Conservation (phyloP, 2,888 invertebrate species). For the Zaprionus lineosus region DNA sequence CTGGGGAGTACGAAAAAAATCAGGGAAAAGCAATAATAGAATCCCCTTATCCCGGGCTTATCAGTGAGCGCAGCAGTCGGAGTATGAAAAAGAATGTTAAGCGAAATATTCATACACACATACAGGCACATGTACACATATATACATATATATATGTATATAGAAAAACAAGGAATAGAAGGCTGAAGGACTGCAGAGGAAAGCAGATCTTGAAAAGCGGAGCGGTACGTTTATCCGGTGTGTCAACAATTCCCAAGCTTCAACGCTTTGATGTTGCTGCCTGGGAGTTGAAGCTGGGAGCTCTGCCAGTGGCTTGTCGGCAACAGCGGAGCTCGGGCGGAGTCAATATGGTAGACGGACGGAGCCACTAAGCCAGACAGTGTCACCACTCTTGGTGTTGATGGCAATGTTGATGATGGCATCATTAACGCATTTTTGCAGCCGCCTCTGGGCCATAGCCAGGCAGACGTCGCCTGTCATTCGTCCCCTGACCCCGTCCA, state of each 20-base stretch:
- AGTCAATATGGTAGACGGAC: constrained; percentile 9
- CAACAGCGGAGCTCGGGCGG: background rate
- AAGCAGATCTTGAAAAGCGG: constrained; percentile 21
- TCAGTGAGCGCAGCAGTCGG: constrained; percentile 64
- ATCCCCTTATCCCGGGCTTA: constrained; percentile 74
- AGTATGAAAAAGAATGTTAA: constrained; percentile 48
- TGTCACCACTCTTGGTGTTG: constrained; percentile 67
- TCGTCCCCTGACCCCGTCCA: too few relatives aligned
- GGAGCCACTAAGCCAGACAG: constrained; percentile 75
- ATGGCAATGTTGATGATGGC: constrained; percentile 66
- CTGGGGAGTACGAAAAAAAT: constrained; percentile 30
- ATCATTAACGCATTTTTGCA: constrained; percentile 76
- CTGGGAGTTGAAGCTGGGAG: constrained; percentile 24
- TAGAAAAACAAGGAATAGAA: constrained; percentile 1
- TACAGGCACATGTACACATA: constrained; percentile 1
- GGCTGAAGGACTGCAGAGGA: constrained; percentile 1
- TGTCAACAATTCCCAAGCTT: constrained; percentile 81
- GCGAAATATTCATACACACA: constrained; percentile 22
- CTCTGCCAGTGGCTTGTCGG: constrained; percentile 7
- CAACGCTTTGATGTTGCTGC: constrained; percentile 79
- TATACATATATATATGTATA: background rate
- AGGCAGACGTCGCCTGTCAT: constrained; percentile 34
- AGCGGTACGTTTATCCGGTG: constrained; percentile 75
- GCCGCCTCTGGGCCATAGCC: constrained; percentile 56
- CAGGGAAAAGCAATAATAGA: constrained; percentile 56